Conservation (phyloP, 2,797 vertebrate genomes). For the Eupleurogrammus muticus region DNA sequence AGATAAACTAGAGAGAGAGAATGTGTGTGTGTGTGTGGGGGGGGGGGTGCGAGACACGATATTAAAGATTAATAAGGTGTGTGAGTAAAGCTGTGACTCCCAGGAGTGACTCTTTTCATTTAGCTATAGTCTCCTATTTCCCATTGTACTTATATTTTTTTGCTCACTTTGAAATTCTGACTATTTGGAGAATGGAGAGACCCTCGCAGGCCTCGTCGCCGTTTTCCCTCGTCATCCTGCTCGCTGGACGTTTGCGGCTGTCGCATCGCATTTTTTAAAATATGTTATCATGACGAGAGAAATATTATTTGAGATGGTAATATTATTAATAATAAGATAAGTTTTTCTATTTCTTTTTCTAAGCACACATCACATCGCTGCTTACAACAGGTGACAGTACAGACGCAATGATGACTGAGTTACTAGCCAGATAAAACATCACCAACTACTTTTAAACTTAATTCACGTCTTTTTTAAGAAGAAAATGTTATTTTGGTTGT, state of each 20-base stretch:
- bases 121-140: constrained; percentile 71
- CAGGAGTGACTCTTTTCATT: constrained; percentile 76
- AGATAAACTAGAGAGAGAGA: constrained; percentile 63
- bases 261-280: constrained; percentile 6
- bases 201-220: constrained; percentile 58
- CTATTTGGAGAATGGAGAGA: constrained; percentile 56
- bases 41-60: constrained; percentile 47
- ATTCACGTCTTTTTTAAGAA: no score
- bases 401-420: no score
- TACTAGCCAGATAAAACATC: no score
- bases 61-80: constrained; percentile 80
- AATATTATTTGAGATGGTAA: neutral
- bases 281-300: neutral
- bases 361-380: constrained; percentile 1
- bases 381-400: neutral
- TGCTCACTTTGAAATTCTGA: constrained; percentile 64
- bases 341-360: neutral
- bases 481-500: no score
- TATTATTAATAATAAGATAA: neutral
- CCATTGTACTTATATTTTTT: constrained; percentile 60
- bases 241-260: neutral
- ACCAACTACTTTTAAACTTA: no score
- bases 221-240: constrained; percentile 36
- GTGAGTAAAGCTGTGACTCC: constrained; percentile 65
- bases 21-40: constrained; percentile 5